Evolutionary conservation across 2,888 invertebrate species (phyloP), one percentile per base, ranked within the genome.

Genomic region (Pyrochroa serraticornis): DNA sequence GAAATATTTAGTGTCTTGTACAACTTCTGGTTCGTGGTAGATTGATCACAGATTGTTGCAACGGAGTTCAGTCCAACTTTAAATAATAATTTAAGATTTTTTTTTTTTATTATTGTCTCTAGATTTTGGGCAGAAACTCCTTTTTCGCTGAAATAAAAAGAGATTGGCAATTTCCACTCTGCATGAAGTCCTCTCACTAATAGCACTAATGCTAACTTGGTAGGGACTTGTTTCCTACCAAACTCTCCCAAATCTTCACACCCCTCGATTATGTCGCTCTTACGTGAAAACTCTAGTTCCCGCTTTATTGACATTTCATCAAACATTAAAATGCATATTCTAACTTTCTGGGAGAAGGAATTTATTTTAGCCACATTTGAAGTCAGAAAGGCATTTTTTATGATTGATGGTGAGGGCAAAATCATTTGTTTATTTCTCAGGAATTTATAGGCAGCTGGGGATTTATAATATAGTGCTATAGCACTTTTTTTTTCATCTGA

Each of bases 301-400:
- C 48, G 47, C 49, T 65, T 68, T 35, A 67, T 60, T 5, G 45
- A 39, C 36, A 68, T 63, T 62, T 68, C 66, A 48, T 67, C 68
- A 44, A 66, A 65, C 7, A 61, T 7, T 6, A 69, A 33, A 8
- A 63, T 51, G 55, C 64, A 67, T 34, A 48, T 12, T 48, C 56
- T 63, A 45, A 60, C 61, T 32, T 33, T 22, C 22, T 22, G 22
- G 22, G 5, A 22, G 22, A 22, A 22, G 22, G 22, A 22, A 22
- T 22, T 22, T 22, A 22, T 5, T 22, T 22, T 22, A 22, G 22
- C 22, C 22, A 5, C 22, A 22, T 5, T 22, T 22, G 5, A 22
- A 22, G 5, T 22, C 22, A 5, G 22, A 22, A 22, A 22, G n/a
- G n/a, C n/a, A n/a, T n/a, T n/a, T n/a, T n/a, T n/a, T n/a, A n/a